Evolutionary conservation across 2,888 invertebrate species (phyloP), one percentile per base, ranked within the genome.

Genomic region (Pherbina coryleti): DNA sequence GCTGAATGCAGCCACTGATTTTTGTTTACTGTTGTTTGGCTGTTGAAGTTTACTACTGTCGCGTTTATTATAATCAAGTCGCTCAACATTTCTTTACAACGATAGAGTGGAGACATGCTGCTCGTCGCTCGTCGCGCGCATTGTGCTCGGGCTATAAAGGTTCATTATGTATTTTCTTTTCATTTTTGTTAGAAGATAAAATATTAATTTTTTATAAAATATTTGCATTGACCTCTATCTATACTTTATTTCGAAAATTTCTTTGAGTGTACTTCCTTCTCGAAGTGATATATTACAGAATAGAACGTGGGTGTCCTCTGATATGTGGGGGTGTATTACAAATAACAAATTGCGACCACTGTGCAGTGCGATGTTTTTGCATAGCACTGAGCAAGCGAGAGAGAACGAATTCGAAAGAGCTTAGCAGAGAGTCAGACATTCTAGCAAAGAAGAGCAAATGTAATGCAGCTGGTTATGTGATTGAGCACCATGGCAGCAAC

Each of bases 331-430:
- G 22, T 25, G 22, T 60, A 3, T 3, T 8, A 19, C 9, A 19
- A 57, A 2, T 3, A 22, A 22, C 57, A 60, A 11, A 17, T 9
- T 25, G 25, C 57, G 19, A 28, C 28, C 62, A 28, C 62, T 62
- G 31, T 62, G 28, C 62, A 19, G 19, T 37, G 66, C 37, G 34
- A 66, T 75, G 75, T 53, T 66, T 75, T 74, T 28, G 17, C 22
- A 14, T 64, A 51, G 44, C 14, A 51, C 17, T 19, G 37, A 8
- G 14, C 28, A 25, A 22, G 49, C 37, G 69, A 69, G 69, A 49
- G 25, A 22, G 14, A 69, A 25, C 11, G 0, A 19, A 1, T 51
- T 25, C 7, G n/a, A 25, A 53, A 51, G 51, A 19, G n/a, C 64
- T 28, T 31, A 34, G n/a, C 2, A 44, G 44, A 44, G 44, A 11